Percentiles rank a stretch among this genome's conserved stretches.
Evolutionary conservation across 2,888 invertebrate genomes (phyloP).

Genomic region (Ornithoptera priamus): DNA sequence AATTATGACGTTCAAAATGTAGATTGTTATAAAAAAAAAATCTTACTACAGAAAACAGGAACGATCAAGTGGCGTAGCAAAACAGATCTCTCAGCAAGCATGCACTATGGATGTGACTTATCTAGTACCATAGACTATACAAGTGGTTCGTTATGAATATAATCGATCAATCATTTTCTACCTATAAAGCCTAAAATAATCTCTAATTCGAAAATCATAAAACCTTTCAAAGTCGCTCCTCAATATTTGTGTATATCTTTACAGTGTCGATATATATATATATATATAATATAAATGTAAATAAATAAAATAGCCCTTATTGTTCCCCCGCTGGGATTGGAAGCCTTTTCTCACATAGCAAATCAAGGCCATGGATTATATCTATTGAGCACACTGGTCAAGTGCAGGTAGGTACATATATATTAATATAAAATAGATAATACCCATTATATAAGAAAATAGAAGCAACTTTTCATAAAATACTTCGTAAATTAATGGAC

Average conservation of each 20-base stretch:
- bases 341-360: no score
- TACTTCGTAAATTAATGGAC: conserved; percentile 25
- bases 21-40: conserved; percentile 1
- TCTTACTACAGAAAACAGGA: background rate
- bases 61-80: background rate
- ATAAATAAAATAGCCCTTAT: no score
- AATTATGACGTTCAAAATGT: background rate
- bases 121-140: conserved; percentile 29
- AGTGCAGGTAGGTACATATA: background rate
- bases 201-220: conserved; percentile 28
- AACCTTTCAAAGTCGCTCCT: conserved; percentile 9
- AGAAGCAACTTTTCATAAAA: conserved; percentile 27
- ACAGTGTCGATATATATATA: conserved; percentile 22
- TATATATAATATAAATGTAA: background rate
- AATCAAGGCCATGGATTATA: no score
- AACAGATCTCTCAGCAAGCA: background rate
- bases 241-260: conserved; percentile 28
- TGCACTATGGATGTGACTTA: conserved; percentile 35
- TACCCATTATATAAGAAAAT: conserved; percentile 11
- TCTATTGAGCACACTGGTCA: no score
- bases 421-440: conserved; percentile 21
- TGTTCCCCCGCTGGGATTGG: no score
- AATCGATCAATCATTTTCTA: conserved; percentile 32
- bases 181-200: conserved; percentile 34
- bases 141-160: conserved; percentile 31